These are phyloP conservation scores for Suillia variegata DNA, from an alignment of 2,888 invertebrate species.

Conservation along the genomic window DNA sequence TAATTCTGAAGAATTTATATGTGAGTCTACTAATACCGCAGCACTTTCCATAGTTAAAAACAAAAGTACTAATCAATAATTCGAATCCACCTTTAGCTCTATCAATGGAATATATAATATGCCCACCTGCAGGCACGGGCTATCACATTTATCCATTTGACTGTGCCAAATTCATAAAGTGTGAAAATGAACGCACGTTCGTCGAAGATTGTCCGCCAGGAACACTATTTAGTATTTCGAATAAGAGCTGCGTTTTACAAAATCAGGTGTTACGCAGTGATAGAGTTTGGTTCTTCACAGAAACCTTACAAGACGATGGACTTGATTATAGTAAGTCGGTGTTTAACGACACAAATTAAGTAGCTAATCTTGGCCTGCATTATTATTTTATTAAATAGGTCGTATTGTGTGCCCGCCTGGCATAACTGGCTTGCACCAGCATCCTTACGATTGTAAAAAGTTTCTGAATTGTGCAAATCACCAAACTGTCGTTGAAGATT, in stretches of 20 bases:
- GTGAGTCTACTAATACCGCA: too few species aligned
- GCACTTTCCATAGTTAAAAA: too few species aligned
- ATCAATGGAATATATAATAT: neutral
- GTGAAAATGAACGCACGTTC: neutral
- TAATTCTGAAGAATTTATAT: too few species aligned
- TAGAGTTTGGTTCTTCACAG: neutral
- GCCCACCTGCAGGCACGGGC: neutral
- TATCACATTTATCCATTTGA: neutral
- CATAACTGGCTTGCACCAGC: slow-evolving; percentile 61
- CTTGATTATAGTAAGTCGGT: too few species aligned
- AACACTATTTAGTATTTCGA: neutral
- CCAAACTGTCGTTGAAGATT: slow-evolving; percentile 66
- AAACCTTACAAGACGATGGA: too few species aligned
- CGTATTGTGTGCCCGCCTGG: slow-evolving; percentile 62
- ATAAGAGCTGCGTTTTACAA: neutral
- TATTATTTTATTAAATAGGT: too few species aligned
- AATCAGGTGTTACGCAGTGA: neutral
- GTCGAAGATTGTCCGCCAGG: neutral
- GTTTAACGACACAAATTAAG: too few species aligned
- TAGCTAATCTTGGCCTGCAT: too few species aligned
- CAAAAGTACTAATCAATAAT: too few species aligned
- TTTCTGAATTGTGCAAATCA: slow-evolving; percentile 72
- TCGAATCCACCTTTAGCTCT: too few species aligned
- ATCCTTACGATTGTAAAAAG: slow-evolving; percentile 66
- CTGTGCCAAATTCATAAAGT: neutral